Base-by-base conservation (phyloP, 2,113 vertebrate species). In the Odocoileus virginianus region DNA sequence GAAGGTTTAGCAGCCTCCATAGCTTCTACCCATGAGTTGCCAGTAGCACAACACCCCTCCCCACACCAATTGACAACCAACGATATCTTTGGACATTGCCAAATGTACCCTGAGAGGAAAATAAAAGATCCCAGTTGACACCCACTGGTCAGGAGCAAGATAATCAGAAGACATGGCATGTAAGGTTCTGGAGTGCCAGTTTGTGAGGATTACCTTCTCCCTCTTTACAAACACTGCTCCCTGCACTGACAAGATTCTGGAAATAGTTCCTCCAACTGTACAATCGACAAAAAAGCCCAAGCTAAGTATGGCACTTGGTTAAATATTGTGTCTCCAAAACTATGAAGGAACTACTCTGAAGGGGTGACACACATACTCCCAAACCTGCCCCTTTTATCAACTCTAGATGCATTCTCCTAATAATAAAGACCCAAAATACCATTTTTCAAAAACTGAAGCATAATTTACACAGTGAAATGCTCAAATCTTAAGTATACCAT, bases 241-340 rank as follows among this genome's bases (percentile, higher is more conserved):
- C 89, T 88, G 50, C 97, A 96, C 45, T 91, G 50, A 74, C n/a
- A 90, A 82, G 23, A n/a, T 50, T 36, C 54, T 96, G 40, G 92
- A 90, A 87, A 92, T 23, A 95, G 67, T 60, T 94, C 23, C 71
- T 82, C 36, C 36, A 45, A 89, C 23, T 83, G 28, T 5, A 92
- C 14, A 91, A 43, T 7, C 13, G n/a, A 64, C n/a, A 60, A 74
- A 89, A 96, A 91, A 54, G 19, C 19, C 84, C 81, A 95, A 81
- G 60, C 74, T 74, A 94, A 96, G 90, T 57, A 79, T 0, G 89
- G 33, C 74, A 74, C 52, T 92, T 94, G 94, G 74, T 60, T 76
- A 96, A 97, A 78, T 45, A 55, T 12, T 67, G 17, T 33, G 52
- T 85, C 83, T 88, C n/a, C 15, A 14, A 55, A 79, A 74, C 47